Evolutionary conservation across 1,140 invertebrate genomes (phyloP).

Genomic region (Atta texana): DNA sequence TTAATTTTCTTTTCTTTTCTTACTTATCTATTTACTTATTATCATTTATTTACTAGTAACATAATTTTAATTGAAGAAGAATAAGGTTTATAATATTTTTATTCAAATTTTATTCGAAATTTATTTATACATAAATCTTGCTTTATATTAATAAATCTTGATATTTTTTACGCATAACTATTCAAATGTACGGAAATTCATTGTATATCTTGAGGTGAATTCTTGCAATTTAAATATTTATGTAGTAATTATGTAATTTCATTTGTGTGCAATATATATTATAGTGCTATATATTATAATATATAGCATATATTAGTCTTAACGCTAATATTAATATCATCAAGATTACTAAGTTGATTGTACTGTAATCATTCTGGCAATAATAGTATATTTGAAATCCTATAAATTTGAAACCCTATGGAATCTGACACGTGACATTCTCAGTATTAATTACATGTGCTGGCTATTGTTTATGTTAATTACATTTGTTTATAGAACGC

Average conservation of each 20-base stretch:
- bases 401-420: not conserved
- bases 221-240: slow-evolving; percentile 9
- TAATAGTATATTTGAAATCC: not conserved
- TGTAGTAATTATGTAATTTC: not conserved
- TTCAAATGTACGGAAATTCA: slow-evolving; percentile 1
- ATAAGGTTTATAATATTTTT: not conserved
- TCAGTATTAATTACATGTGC: slow-evolving; percentile 29
- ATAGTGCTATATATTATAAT: too few species aligned
- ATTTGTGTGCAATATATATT: not conserved
- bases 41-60: not conserved
- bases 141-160: slow-evolving; percentile 28
- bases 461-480: slow-evolving; percentile 40
- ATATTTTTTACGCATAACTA: slow-evolving; percentile 8
- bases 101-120: slow-evolving; percentile 9
- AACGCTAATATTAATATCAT: not conserved
- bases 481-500: not conserved
- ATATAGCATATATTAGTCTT: not conserved
- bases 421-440: not conserved
- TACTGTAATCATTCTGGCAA: not conserved
- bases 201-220: not conserved
- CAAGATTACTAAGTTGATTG: not conserved
- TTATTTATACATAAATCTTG: slow-evolving; percentile 27
- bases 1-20: not conserved
- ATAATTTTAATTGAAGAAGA: slow-evolving; percentile 11
- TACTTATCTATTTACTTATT: not conserved